These are phyloP conservation scores for Stenichneumon culpator DNA, from an alignment of 2,888 invertebrate genomes.

Conservation along the genomic window DNA sequence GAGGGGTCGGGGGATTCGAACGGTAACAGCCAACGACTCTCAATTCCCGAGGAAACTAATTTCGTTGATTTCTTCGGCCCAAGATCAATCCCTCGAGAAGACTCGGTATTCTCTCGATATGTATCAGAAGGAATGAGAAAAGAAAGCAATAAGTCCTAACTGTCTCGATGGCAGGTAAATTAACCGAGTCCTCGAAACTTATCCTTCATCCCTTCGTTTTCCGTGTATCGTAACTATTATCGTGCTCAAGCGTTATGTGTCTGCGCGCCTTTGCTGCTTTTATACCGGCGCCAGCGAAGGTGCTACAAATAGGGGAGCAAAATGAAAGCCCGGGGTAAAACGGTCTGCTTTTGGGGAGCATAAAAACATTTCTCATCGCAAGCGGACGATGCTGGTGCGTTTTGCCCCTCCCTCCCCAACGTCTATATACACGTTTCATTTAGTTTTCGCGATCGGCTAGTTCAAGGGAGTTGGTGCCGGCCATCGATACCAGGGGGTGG, in stretches of 20 bases:
- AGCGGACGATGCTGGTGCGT: not conserved
- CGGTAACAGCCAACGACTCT: slow-evolving; percentile 18
- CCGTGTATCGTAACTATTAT: slow-evolving; percentile 25
- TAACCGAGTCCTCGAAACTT: slow-evolving; percentile 63
- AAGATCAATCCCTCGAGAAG: slow-evolving; percentile 50
- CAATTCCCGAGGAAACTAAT: slow-evolving; percentile 64
- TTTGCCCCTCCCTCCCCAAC: not conserved
- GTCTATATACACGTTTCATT: slow-evolving; percentile 53
- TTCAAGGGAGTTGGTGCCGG: slow-evolving; percentile 26
- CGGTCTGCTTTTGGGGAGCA: not conserved
- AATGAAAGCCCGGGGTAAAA: not conserved
- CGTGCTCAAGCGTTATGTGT: not conserved
- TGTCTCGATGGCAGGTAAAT: slow-evolving; percentile 68
- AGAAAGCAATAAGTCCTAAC: slow-evolving; percentile 64
- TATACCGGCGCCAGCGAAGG: slow-evolving; percentile 5
- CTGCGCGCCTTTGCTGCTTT: not conserved
- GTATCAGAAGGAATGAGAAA: slow-evolving; percentile 33
- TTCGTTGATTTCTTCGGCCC: slow-evolving; percentile 67
- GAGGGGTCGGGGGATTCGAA: not conserved
- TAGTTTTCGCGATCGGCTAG: slow-evolving; percentile 51
- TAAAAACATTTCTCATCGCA: not conserved
- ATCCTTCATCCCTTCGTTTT: slow-evolving; percentile 30
- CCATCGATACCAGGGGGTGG: slow-evolving; percentile 34
- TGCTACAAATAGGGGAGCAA: not conserved
- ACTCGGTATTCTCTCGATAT: slow-evolving; percentile 50